Evolutionary conservation across 2,113 vertebrate species (phyloP).

Genomic region (Haemorhous mexicanus): DNA sequence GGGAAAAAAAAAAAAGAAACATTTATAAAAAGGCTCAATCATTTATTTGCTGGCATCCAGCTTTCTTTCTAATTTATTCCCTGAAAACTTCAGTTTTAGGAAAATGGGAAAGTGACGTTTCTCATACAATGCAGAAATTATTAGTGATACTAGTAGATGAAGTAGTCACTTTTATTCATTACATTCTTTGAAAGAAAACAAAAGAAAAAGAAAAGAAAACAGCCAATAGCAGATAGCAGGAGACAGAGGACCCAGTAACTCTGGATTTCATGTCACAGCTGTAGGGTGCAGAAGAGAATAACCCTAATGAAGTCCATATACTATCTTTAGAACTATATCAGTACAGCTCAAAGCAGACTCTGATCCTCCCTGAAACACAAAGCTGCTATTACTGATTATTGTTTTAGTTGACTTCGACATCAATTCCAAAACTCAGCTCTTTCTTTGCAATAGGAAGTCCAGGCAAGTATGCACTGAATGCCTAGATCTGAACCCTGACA

Average conservation of each 20-base stretch:
- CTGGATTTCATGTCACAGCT: not conserved
- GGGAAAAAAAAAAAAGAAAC: not conserved
- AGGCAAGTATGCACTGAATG: not conserved
- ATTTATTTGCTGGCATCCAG: not conserved
- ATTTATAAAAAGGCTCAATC: not conserved
- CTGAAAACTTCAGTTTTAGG: not conserved
- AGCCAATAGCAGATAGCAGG: not conserved
- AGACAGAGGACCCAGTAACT: not conserved
- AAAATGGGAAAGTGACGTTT: not conserved
- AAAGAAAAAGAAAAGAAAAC: not conserved
- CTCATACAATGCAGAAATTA: not conserved
- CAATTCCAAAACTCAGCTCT: not conserved
- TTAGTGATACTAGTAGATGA: not conserved
- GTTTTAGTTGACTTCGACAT: not conserved
- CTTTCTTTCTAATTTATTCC: not conserved
- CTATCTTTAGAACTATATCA: not conserved
- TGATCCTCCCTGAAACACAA: not conserved
- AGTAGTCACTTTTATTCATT: not conserved
- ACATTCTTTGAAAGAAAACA: not conserved
- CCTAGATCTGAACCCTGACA: not conserved
- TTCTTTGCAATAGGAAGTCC: slow-evolving; percentile 6
- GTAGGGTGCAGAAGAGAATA: not conserved
- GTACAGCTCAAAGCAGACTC: not conserved
- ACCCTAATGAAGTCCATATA: not conserved
- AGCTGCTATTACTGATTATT: not conserved